Evolutionary conservation across 1,140 invertebrate genomes (phyloP).

Genomic region (Aphelenchoides fujianensis): DNA sequence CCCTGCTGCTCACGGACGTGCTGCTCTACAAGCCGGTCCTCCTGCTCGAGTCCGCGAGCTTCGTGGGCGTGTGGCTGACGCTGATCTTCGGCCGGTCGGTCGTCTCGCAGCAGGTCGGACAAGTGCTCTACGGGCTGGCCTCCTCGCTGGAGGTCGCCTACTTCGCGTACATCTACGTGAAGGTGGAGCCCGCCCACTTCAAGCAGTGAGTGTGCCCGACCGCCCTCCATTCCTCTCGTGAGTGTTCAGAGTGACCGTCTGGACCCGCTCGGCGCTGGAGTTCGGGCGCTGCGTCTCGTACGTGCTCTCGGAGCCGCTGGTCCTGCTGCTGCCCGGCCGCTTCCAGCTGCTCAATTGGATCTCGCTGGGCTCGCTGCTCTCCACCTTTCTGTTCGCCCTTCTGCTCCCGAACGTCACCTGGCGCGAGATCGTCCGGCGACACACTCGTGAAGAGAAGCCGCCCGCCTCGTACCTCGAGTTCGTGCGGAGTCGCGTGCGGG

Average conservation of each 20-base stretch:
- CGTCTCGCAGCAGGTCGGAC: constrained; percentile 51
- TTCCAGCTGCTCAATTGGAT: constrained; percentile 73
- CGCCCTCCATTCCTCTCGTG: constrained; percentile 13
- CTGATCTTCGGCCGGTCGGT: constrained; percentile 65
- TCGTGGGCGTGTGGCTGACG: constrained; percentile 72
- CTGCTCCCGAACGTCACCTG: constrained; percentile 70
- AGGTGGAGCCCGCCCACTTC: constrained; percentile 75
- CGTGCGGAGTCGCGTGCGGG: constrained; percentile 27
- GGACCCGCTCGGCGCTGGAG: constrained; percentile 72
- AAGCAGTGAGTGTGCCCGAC: too few relatives aligned
- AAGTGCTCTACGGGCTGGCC: constrained; percentile 54
- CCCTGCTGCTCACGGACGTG: constrained; percentile 79
- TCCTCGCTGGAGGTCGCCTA: constrained; percentile 85
- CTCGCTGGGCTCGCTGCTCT: constrained; percentile 70
- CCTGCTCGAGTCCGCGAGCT: constrained; percentile 70
- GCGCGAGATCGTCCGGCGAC: neutral
- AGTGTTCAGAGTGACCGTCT: constrained; percentile 72
- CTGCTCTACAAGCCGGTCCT: constrained; percentile 81
- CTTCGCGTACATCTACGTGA: constrained; percentile 87
- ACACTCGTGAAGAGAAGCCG: constrained; percentile 9
- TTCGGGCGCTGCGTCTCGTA: constrained; percentile 74
- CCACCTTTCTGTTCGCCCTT: constrained; percentile 74
- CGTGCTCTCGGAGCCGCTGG: constrained; percentile 70
- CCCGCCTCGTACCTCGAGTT: constrained; percentile 34
- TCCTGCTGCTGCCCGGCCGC: constrained; percentile 68